Evolutionary conservation across 2,888 invertebrate species (phyloP), one percentile per base, ranked within the genome.

Genomic region (Drosophila algonquin): DNA sequence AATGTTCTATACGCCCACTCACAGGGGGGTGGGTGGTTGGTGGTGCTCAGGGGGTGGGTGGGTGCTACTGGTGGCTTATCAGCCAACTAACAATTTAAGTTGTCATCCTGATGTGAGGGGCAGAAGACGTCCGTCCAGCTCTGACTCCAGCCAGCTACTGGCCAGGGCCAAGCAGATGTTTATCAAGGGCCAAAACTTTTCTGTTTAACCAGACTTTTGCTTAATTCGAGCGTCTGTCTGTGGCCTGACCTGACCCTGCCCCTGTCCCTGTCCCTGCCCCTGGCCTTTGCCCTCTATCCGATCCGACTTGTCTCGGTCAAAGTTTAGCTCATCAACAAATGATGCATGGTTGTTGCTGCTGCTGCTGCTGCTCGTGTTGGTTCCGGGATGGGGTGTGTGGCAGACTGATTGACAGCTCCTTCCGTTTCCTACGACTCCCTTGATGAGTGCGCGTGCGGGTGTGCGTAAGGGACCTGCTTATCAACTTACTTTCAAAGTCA

Each of bases 311-410:
- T 14, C 40, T 40, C 68, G 77, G 72, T 62, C 86, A 82, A 82
- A 76, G 76, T 85, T 86, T 77, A 60, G 72, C 87, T 86, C 88
- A 85, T 89, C 89, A 87, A 81, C 86, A 80, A 87, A 87, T 87
- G 86, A 79, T 76, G 74, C 73, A 73, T 72, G 71, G 75, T 58
- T 47, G 58, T 35, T 27, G 40, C 40, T 40, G 14, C 40, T 40
- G 14, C 14, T 40, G 40, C 40, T 40, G 14, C n/a, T 40, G 40
- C 40, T 40, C 12, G 12, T 35, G 12, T 12, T 35, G 35, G 35
- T 4, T 35, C 14, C 40, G 14, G n/a, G 14, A 14, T 14, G 40
- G 21, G 51, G 48, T 16, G 12, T 18, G 59, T 60, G 47, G 50
- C 16, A 18, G 55, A 55, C 68, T 82, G 84, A 86, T 89, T 89